Conservation (phyloP, 2,888 invertebrate genomes). For the Branchipolynoe longqiensis region DNA sequence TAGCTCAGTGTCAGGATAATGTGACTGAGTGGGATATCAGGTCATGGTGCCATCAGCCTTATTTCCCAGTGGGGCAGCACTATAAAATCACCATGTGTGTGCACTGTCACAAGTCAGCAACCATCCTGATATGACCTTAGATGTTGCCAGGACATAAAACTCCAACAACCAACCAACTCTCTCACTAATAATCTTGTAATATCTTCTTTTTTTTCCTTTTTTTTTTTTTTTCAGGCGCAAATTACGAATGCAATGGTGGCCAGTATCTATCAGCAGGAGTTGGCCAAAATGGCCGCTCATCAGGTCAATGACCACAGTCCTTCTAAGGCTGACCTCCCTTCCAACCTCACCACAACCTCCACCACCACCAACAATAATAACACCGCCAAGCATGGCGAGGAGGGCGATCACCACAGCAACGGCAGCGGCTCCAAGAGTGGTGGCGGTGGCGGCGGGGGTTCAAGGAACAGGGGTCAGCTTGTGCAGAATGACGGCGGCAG, state of each 20-base stretch:
- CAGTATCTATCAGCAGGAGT: conserved; percentile 84
- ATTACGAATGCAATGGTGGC: conserved; percentile 77
- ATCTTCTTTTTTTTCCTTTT: too few species aligned
- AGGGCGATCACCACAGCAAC: conserved; percentile 44
- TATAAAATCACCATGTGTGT: too few species aligned
- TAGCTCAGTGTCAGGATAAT: too few species aligned
- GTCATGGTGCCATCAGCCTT: too few species aligned
- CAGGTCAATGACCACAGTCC: conserved; percentile 32
- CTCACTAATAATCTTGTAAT: too few species aligned
- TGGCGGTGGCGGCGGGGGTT: conserved; percentile 65
- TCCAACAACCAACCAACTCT: too few species aligned
- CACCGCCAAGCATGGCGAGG: not conserved
- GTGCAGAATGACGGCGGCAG: conserved; percentile 85
- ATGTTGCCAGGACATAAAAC: too few species aligned
- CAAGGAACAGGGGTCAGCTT: conserved; percentile 70
- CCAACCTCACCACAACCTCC: not conserved
- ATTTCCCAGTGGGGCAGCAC: too few species aligned
- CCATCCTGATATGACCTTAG: too few species aligned
- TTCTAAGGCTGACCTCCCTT: not conserved
- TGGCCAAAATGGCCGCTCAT: conserved; percentile 90
- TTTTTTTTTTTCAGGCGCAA: conserved; percentile 72
- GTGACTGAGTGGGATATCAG: too few species aligned
- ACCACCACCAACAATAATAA: not conserved
- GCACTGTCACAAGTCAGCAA: too few species aligned
- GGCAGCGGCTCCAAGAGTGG: too few species aligned